phyloP scores from a whole-genome alignment of 2,113 vertebrate species.

The Macaca nemestrina region DNA sequence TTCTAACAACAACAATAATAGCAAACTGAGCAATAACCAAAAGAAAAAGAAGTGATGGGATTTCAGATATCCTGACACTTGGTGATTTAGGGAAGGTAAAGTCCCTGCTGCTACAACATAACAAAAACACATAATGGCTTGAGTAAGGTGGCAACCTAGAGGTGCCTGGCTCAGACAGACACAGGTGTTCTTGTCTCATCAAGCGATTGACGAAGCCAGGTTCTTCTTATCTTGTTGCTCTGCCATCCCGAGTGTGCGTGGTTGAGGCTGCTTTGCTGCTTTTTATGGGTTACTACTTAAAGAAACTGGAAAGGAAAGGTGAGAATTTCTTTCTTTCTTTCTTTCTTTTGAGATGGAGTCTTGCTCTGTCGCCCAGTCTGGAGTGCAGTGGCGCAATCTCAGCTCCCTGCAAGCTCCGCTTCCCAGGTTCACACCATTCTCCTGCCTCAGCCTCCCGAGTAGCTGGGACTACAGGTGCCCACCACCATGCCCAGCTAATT shows the following conservation, averaged over 20 bases:
- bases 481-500: accelerated
- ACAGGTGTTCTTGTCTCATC: not conserved
- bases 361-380: no score
- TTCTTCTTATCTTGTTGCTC: not conserved
- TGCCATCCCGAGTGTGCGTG: accelerated
- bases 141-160: no score
- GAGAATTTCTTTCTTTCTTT: not conserved
- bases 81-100: not conserved
- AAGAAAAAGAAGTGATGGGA: not conserved
- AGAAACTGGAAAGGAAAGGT: not conserved
- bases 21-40: not conserved
- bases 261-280: not conserved
- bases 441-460: no score
- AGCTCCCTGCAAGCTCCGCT: no score
- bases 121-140: not conserved
- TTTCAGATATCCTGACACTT: not conserved
- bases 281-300: not conserved
- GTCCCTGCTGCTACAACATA: not conserved
- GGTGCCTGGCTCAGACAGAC: accelerated
- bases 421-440: no score
- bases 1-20: not conserved
- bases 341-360: no score
- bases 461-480: no score
- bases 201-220: not conserved
- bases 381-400: no score